Percentiles rank a stretch among this genome's conserved stretches.
These are phyloP conservation scores for Drosophila bifasciata DNA, from an alignment of 1,140 invertebrate genomes.

Conservation along the genomic window DNA sequence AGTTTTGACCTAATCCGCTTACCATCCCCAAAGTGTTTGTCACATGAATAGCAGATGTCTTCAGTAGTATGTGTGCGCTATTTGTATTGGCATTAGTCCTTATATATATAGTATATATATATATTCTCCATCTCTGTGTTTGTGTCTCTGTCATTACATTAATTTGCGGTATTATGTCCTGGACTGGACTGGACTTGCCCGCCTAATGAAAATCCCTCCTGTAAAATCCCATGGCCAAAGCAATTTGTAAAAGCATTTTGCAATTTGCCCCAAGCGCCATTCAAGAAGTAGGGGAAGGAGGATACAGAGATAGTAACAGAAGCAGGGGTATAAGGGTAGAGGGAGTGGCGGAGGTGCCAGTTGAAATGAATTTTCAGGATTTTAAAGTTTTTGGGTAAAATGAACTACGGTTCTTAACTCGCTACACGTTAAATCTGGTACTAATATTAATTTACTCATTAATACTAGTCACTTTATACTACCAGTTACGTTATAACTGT, in stretches of 20 bases:
- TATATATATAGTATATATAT: too few relatives aligned
- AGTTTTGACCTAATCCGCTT: slow-evolving; percentile 72
- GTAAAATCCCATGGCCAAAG: slow-evolving; percentile 11
- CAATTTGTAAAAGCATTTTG: slow-evolving; percentile 45
- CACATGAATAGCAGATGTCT: slow-evolving; percentile 13
- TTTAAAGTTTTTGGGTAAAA: slow-evolving; percentile 6
- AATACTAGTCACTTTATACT: too few relatives aligned
- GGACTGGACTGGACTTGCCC: slow-evolving; percentile 8
- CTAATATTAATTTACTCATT: too few relatives aligned
- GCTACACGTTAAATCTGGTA: too few relatives aligned
- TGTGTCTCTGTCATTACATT: slow-evolving; percentile 57
- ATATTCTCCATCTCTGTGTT: neutral
- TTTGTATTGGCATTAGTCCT: slow-evolving; percentile 5
- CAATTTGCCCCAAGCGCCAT: slow-evolving; percentile 24
- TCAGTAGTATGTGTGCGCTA: slow-evolving; percentile 4
- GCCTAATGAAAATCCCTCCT: slow-evolving; percentile 59
- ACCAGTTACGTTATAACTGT: too few relatives aligned
- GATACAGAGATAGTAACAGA: too few relatives aligned
- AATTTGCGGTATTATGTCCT: slow-evolving; percentile 62
- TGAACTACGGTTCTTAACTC: too few relatives aligned
- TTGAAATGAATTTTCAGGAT: neutral
- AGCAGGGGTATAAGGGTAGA: too few relatives aligned
- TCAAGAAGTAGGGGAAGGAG: too few relatives aligned
- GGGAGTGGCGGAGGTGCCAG: too few relatives aligned
- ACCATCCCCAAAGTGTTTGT: slow-evolving; percentile 43